Conservation (phyloP, 2,113 vertebrate genomes). For the Serilophus lunatus region DNA sequence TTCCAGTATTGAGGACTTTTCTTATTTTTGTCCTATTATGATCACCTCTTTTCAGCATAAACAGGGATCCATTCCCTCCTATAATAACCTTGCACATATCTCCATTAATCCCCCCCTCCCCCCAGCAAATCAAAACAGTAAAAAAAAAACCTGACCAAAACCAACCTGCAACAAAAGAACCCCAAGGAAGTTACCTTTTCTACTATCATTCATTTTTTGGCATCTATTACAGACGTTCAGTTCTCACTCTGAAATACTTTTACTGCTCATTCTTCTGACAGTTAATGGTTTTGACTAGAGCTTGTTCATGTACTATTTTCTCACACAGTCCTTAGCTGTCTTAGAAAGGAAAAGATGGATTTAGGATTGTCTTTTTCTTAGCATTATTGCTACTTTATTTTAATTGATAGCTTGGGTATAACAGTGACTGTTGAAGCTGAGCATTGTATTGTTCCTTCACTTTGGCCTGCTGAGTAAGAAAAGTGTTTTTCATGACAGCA, state of each 20-base stretch:
- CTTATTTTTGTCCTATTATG: background rate
- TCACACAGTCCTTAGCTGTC: background rate
- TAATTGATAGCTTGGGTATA: background rate
- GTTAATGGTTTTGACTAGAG: constrained; percentile 16
- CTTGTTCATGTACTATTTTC: constrained; percentile 12
- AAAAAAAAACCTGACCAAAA: background rate
- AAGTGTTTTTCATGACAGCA: background rate
- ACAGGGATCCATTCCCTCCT: background rate
- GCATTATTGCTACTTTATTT: constrained; percentile 2
- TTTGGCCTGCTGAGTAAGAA: constrained; percentile 19
- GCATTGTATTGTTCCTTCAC: background rate
- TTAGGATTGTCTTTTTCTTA: background rate
- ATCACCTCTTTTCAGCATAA: background rate
- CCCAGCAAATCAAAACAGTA: background rate
- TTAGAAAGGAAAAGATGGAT: background rate
- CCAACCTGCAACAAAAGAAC: background rate
- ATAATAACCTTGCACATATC: background rate
- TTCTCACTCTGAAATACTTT: constrained; percentile 11
- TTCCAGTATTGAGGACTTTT: background rate
- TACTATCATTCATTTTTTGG: background rate
- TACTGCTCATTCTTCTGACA: background rate
- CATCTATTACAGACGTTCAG: background rate
- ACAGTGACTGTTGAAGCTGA: background rate
- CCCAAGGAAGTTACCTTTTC: background rate
- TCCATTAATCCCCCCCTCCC: too few species aligned